These are phyloP conservation scores for Zaprionus vittiger DNA, from an alignment of 1,140 invertebrate species.

Conservation along the genomic window DNA sequence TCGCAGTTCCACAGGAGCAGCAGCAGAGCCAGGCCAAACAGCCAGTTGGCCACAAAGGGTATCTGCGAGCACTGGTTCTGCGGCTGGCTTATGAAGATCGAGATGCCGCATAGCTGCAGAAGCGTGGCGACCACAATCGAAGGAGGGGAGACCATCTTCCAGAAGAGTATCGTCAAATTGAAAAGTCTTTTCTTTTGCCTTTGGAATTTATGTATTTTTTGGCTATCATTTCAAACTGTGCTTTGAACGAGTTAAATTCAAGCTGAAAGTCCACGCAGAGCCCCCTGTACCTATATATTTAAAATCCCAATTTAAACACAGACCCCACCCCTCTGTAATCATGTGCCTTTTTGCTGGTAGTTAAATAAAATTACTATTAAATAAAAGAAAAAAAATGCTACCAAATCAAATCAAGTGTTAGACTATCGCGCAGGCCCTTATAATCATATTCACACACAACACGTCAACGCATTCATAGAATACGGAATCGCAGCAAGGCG, in stretches of 20 bases:
- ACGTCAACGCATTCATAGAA: conserved; percentile 6
- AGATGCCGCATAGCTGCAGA: conserved; percentile 39
- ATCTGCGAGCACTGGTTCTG: conserved; percentile 26
- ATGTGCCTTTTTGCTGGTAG: too few relatives aligned
- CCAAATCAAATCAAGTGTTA: conserved; percentile 38
- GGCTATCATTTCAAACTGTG: conserved; percentile 14
- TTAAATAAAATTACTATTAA: too few relatives aligned
- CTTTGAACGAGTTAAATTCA: background rate
- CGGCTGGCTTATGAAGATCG: conserved; percentile 38
- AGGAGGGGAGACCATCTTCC: conserved; percentile 45
- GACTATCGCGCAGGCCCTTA: conserved; percentile 11
- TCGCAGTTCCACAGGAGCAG: conserved; percentile 42
- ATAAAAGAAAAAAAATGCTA: too few relatives aligned
- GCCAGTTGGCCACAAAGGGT: conserved; percentile 1
- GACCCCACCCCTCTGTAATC: too few relatives aligned
- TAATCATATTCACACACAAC: conserved; percentile 1
- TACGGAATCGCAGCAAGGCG: conserved; percentile 6
- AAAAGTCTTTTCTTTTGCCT: background rate
- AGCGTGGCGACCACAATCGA: conserved; percentile 39
- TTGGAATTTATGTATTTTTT: conserved; percentile 11
- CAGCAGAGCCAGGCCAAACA: conserved; percentile 35
- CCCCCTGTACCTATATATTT: conserved; percentile 2
- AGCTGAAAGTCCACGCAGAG: background rate
- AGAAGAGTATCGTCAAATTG: conserved; percentile 25
- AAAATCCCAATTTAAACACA: too few relatives aligned